Percentiles rank a stretch among this genome's conserved stretches.
Conservation (phyloP, 1,140 invertebrate genomes). For the Listronotus bonariensis region DNA sequence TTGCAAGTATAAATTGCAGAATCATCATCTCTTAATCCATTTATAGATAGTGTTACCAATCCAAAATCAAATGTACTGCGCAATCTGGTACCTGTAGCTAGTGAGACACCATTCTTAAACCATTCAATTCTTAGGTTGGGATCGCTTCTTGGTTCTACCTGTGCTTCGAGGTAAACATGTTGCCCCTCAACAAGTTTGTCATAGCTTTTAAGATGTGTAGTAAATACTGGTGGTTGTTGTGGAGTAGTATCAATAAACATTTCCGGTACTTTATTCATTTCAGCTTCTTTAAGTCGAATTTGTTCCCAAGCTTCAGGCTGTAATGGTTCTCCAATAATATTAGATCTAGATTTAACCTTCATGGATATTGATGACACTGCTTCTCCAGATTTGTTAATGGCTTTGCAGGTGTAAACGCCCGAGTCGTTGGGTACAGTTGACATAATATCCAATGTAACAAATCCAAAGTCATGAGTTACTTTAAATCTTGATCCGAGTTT, state of each 20-base stretch:
- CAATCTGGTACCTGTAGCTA: slow-evolving; percentile 82
- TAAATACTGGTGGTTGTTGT: slow-evolving; percentile 87
- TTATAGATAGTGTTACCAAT: slow-evolving; percentile 88
- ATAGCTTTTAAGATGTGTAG: slow-evolving; percentile 84
- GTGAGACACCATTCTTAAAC: slow-evolving; percentile 89
- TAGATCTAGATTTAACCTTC: slow-evolving; percentile 81
- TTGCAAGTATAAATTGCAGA: slow-evolving; percentile 94
- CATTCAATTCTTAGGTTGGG: slow-evolving; percentile 89
- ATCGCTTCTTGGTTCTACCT: slow-evolving; percentile 95
- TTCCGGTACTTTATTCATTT: slow-evolving; percentile 84
- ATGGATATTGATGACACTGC: slow-evolving; percentile 87
- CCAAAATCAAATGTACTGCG: slow-evolving; percentile 93
- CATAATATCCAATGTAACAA: slow-evolving; percentile 89
- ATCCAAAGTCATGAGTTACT: slow-evolving; percentile 91
- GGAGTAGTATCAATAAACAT: slow-evolving; percentile 81
- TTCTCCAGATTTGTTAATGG: slow-evolving; percentile 87
- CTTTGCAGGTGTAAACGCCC: slow-evolving; percentile 92
- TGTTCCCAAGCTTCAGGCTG: slow-evolving; percentile 89
- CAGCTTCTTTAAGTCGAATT: slow-evolving; percentile 85
- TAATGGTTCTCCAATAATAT: slow-evolving; percentile 78
- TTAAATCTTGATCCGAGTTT: slow-evolving; percentile 90
- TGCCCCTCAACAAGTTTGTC: slow-evolving; percentile 87
- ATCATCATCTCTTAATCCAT: slow-evolving; percentile 83
- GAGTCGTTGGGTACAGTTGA: slow-evolving; percentile 88
- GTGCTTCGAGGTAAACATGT: slow-evolving; percentile 90